These are phyloP conservation scores for Turdus rufiventris DNA, from an alignment of 2,113 vertebrate species.

Conservation along the genomic window DNA sequence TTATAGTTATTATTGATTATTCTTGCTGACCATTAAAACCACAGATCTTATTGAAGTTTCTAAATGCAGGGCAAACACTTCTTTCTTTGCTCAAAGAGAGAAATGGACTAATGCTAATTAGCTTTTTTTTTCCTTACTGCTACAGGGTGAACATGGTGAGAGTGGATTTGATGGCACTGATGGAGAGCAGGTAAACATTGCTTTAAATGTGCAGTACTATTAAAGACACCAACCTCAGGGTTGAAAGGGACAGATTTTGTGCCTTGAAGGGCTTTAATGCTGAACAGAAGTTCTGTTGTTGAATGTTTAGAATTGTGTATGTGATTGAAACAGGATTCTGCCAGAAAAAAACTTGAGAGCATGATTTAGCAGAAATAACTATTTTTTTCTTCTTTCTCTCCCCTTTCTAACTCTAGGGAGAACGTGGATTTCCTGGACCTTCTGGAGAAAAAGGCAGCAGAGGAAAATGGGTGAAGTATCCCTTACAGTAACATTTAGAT, in stretches of 20 bases:
- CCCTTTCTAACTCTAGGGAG: conserved; percentile 67
- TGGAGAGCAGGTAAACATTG: conserved; percentile 79
- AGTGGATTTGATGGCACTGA: conserved; percentile 75
- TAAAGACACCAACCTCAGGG: not conserved
- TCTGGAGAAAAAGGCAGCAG: conserved; percentile 71
- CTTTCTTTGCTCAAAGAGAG: not conserved
- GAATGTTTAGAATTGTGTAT: not conserved
- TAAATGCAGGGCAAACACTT: not conserved
- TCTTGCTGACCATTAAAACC: not conserved
- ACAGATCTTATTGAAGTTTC: not conserved
- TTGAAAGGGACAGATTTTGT: not conserved
- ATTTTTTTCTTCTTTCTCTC: not conserved
- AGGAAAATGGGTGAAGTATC: conserved; percentile 72
- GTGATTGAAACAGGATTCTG: not conserved
- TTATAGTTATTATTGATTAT: not conserved
- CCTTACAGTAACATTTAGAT: not conserved
- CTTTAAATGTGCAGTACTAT: not conserved
- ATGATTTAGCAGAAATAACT: not conserved
- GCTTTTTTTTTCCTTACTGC: not conserved
- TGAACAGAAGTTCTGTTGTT: not conserved
- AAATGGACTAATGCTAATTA: not conserved
- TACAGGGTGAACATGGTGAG: conserved; percentile 80
- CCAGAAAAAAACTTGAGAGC: not conserved
- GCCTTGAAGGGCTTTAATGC: not conserved
- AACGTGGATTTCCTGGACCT: conserved; percentile 65